These are phyloP conservation scores for Phymanthus crucifer DNA, from an alignment of 92 coral and sea anemone species.

Conservation along the genomic window DNA sequence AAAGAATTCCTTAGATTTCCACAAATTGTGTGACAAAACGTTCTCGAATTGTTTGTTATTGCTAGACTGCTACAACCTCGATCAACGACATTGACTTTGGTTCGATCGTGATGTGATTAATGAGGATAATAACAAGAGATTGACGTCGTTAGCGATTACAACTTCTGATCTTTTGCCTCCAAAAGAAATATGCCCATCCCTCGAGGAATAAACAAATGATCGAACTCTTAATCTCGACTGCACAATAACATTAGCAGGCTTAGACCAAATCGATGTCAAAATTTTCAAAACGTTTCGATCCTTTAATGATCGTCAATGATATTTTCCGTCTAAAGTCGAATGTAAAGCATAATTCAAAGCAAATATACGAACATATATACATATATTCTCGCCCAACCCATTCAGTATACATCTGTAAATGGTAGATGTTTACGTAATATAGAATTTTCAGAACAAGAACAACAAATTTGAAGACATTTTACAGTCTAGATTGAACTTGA, in stretches of 20 bases:
- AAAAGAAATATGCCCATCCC: conserved; percentile 26
- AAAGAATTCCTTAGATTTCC: neutral
- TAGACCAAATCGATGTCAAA: conserved; percentile 17
- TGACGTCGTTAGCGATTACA: neutral
- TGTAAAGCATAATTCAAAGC: neutral
- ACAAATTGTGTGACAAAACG: neutral
- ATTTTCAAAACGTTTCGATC: neutral
- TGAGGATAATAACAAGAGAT: neutral
- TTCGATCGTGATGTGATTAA: neutral
- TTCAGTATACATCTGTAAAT: neutral
- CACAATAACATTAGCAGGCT: neutral
- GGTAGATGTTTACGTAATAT: neutral
- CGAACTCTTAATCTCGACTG: conserved; percentile 3
- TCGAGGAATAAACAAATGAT: neutral
- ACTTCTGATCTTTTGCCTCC: neutral
- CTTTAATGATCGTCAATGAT: conserved; percentile 11
- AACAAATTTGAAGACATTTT: neutral
- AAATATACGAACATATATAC: neutral
- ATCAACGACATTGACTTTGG: neutral
- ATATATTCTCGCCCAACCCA: conserved; percentile 10
- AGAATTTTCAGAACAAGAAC: neutral
- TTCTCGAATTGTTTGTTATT: neutral
- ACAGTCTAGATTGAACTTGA: neutral
- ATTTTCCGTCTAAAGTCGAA: conserved; percentile 12
- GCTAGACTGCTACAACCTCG: neutral